Conservation (phyloP, 2,888 invertebrate species). For the Xanthorhoe spadicearia region DNA sequence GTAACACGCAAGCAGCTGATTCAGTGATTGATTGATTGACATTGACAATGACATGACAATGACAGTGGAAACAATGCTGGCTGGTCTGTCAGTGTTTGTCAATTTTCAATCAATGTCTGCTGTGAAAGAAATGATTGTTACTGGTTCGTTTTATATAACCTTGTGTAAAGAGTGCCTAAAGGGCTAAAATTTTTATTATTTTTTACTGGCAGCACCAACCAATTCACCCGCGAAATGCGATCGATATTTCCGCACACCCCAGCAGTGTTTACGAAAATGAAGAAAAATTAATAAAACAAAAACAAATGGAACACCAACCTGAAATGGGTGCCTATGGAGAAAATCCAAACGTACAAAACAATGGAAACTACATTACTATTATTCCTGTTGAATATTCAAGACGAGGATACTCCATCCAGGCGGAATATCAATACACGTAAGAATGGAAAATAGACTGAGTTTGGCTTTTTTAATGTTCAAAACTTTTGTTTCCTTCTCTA, state of each 20-base stretch:
- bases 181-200: background rate
- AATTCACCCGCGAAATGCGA: conserved; percentile 63
- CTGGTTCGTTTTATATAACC: too few relatives aligned
- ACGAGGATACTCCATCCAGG: conserved; percentile 83
- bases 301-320: conserved; percentile 76
- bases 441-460: conserved; percentile 43
- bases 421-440: conserved; percentile 86
- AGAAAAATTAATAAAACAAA: conserved; percentile 32
- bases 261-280: conserved; percentile 39
- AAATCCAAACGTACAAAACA: conserved; percentile 78
- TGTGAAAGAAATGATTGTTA: too few relatives aligned
- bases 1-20: conserved; percentile 11
- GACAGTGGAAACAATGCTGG: too few relatives aligned
- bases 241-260: conserved; percentile 63
- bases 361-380: conserved; percentile 84
- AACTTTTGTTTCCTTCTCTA: background rate
- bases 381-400: conserved; percentile 86
- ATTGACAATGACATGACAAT: too few relatives aligned
- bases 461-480: background rate
- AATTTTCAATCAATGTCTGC: background rate
- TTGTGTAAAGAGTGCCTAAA: too few relatives aligned
- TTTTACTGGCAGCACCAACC: conserved; percentile 51
- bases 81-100: too few relatives aligned
- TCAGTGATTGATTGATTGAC: conserved; percentile 2
- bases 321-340: conserved; percentile 81